Evolutionary conservation across 2,888 invertebrate genomes (phyloP).

Genomic region (Troides aeacus): DNA sequence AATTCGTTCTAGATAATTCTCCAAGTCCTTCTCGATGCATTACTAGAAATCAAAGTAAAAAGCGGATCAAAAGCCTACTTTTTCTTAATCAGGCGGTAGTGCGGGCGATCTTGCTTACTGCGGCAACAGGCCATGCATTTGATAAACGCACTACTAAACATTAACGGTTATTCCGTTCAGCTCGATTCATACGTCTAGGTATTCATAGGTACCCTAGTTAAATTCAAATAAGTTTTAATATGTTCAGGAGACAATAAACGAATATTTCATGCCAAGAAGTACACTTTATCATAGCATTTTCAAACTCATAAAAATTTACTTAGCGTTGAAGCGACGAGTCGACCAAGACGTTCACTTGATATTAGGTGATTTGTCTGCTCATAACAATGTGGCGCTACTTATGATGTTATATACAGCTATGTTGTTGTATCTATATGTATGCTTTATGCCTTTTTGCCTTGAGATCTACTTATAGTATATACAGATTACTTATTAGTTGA

Average conservation of each 20-base stretch:
- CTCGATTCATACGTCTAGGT: conserved; percentile 6
- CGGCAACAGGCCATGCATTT: conserved; percentile 19
- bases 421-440: too few relatives aligned
- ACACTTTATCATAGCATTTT: too few relatives aligned
- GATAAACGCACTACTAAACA: conserved; percentile 42
- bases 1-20: conserved; percentile 11
- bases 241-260: neutral
- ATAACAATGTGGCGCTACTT: too few relatives aligned
- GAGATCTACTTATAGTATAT: too few relatives aligned
- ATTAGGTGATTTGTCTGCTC: too few relatives aligned
- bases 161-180: conserved; percentile 43
- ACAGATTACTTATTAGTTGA: too few relatives aligned
- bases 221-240: neutral
- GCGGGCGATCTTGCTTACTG: conserved; percentile 17
- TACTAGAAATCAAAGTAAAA: conserved; percentile 25
- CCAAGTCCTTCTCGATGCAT: conserved; percentile 4
- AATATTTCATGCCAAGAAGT: neutral
- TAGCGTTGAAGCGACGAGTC: too few relatives aligned
- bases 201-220: neutral
- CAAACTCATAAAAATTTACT: too few relatives aligned
- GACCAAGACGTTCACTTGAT: too few relatives aligned
- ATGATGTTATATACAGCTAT: too few relatives aligned
- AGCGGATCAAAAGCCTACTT: conserved; percentile 26
- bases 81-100: conserved; percentile 23
- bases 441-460: too few relatives aligned